Percentiles rank a stretch among this genome's conserved stretches.
Evolutionary conservation across 2,888 invertebrate genomes (phyloP).

Genomic region (Leptinotarsa tumamoca): DNA sequence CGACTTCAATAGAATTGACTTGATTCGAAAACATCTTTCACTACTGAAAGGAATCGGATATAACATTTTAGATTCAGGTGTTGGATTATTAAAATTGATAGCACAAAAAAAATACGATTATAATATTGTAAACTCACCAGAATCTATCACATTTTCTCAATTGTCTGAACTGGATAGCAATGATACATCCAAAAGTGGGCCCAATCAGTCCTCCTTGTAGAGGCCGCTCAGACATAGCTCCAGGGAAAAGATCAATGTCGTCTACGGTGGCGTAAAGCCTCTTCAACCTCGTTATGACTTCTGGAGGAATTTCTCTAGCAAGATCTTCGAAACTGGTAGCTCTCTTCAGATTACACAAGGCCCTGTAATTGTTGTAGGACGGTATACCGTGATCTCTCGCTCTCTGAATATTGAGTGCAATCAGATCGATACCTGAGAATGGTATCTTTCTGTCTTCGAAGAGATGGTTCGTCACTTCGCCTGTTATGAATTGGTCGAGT

Average conservation of each 20-base stretch:
- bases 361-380: constrained; percentile 91
- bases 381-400: constrained; percentile 89
- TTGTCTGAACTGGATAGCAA: constrained; percentile 93
- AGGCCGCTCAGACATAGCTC: constrained; percentile 90
- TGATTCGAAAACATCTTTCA: no score
- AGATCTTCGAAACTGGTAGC: constrained; percentile 90
- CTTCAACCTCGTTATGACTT: constrained; percentile 83
- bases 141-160: constrained; percentile 93
- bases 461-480: constrained; percentile 94
- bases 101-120: no score
- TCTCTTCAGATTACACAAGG: constrained; percentile 88
- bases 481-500: constrained; percentile 92
- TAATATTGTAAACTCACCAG: constrained; percentile 72
- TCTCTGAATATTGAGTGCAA: constrained; percentile 91
- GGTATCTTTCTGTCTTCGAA: constrained; percentile 91
- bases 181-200: constrained; percentile 94
- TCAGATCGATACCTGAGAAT: constrained; percentile 91
- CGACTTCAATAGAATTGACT: no score
- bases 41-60: no score
- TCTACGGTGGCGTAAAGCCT: constrained; percentile 90
- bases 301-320: constrained; percentile 85
- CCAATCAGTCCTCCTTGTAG: constrained; percentile 92
- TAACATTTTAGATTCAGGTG: no score
- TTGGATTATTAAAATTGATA: no score
- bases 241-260: constrained; percentile 96